Conservation (phyloP, 2,113 vertebrate species). For the Pygoscelis adeliae region DNA sequence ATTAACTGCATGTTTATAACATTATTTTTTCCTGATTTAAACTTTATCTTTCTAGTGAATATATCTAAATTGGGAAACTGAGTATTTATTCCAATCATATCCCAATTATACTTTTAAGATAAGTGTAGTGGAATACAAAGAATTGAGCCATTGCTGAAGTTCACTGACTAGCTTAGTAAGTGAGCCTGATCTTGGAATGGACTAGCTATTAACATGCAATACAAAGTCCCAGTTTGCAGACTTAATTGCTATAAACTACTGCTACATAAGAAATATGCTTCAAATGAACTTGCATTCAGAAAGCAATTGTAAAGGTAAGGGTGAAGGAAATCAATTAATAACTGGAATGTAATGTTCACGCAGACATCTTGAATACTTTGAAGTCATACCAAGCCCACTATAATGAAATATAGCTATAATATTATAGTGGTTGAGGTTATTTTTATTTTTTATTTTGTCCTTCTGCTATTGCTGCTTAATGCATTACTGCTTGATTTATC, state of each 20-base stretch:
- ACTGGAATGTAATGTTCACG: background rate
- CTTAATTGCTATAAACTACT: background rate
- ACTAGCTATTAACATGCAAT: background rate
- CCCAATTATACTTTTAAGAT: background rate
- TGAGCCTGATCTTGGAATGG: background rate
- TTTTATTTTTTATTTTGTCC: background rate
- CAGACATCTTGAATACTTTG: background rate
- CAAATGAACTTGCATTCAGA: background rate
- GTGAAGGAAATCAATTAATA: background rate
- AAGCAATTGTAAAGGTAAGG: background rate
- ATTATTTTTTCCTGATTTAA: background rate
- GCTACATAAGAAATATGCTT: background rate
- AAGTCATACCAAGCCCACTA: background rate
- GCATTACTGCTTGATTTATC: background rate
- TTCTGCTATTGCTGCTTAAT: background rate
- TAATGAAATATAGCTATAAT: background rate
- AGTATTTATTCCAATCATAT: background rate
- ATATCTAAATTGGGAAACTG: background rate
- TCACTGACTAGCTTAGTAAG: background rate
- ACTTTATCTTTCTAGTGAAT: background rate
- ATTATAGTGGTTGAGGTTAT: background rate
- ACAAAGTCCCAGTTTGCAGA: background rate
- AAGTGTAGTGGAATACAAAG: background rate
- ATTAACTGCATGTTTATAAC: background rate
- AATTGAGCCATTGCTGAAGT: background rate